These are phyloP conservation scores for Drosophila ercepeae DNA, from an alignment of 1,140 invertebrate species.

Conservation along the genomic window DNA sequence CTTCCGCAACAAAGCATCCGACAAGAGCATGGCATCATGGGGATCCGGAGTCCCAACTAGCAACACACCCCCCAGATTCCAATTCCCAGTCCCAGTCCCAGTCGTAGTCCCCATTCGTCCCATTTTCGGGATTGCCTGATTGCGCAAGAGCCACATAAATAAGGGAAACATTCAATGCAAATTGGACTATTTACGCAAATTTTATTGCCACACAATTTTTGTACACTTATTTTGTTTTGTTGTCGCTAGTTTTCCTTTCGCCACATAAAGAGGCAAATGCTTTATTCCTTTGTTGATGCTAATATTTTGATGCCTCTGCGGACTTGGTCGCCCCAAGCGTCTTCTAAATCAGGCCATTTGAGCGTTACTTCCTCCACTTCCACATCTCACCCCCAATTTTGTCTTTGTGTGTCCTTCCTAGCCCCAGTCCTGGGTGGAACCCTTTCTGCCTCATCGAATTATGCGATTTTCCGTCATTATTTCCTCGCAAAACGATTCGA, in stretches of 20 bases:
- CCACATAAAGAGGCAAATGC: slow-evolving; percentile 40
- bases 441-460: slow-evolving; percentile 60
- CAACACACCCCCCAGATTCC: slow-evolving; percentile 12
- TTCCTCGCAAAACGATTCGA: slow-evolving; percentile 70
- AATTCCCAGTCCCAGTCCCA: not conserved
- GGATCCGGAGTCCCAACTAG: slow-evolving; percentile 6
- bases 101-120: slow-evolving; percentile 4
- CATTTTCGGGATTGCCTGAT: slow-evolving; percentile 30
- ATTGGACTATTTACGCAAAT: slow-evolving; percentile 82
- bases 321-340: slow-evolving; percentile 53
- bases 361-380: slow-evolving; percentile 51
- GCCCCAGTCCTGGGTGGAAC: slow-evolving; percentile 13
- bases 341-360: slow-evolving; percentile 78
- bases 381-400: slow-evolving; percentile 36
- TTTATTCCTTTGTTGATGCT: slow-evolving; percentile 55
- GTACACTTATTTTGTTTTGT: slow-evolving; percentile 71
- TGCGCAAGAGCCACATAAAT: slow-evolving; percentile 67
- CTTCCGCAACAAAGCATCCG: slow-evolving; percentile 41
- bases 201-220: slow-evolving; percentile 79
- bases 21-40: slow-evolving; percentile 22
- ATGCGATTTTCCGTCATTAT: slow-evolving; percentile 81
- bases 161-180: slow-evolving; percentile 78
- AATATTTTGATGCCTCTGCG: slow-evolving; percentile 23
- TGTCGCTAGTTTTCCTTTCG: slow-evolving; percentile 46
- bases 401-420: slow-evolving; percentile 26